Conservation (phyloP, 2,113 vertebrate species). For the Nothobranchius furzeri region DNA sequence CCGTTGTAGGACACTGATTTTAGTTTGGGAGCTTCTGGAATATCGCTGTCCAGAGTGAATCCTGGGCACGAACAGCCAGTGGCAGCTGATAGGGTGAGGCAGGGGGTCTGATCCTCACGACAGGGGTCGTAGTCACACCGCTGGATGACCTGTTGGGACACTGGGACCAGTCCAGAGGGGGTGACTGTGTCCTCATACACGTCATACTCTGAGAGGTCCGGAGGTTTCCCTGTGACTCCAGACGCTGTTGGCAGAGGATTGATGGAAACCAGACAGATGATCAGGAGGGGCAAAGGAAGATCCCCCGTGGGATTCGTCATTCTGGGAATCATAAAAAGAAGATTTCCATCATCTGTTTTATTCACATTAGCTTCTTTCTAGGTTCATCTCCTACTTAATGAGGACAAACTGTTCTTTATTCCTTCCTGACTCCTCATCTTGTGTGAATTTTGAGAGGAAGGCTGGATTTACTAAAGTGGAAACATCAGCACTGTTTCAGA, state of each 20-base stretch:
- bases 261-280: slow-evolving; percentile 38
- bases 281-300: slow-evolving; percentile 14
- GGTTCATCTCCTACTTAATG: not conserved
- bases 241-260: not conserved
- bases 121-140: slow-evolving; percentile 69
- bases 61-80: slow-evolving; percentile 71
- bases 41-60: not conserved
- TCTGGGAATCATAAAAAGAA: slow-evolving; percentile 36
- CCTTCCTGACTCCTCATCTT: no score
- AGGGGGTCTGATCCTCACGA: slow-evolving; percentile 57
- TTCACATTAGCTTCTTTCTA: not conserved
- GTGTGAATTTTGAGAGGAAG: no score
- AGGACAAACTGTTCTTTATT: slow-evolving; percentile 2
- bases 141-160: accelerated
- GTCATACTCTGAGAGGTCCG: not conserved
- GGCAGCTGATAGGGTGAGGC: not conserved
- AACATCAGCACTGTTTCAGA: not conserved
- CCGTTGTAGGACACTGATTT: slow-evolving; percentile 47
- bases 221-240: not conserved
- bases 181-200: accelerated
- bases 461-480: not conserved
- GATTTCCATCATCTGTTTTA: slow-evolving; percentile 20
- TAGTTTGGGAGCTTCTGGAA: slow-evolving; percentile 50
- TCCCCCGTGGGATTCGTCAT: slow-evolving; percentile 38
- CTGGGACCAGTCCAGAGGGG: accelerated